Conservation (phyloP, 1,140 invertebrate species). For the Achatina immaculata region DNA sequence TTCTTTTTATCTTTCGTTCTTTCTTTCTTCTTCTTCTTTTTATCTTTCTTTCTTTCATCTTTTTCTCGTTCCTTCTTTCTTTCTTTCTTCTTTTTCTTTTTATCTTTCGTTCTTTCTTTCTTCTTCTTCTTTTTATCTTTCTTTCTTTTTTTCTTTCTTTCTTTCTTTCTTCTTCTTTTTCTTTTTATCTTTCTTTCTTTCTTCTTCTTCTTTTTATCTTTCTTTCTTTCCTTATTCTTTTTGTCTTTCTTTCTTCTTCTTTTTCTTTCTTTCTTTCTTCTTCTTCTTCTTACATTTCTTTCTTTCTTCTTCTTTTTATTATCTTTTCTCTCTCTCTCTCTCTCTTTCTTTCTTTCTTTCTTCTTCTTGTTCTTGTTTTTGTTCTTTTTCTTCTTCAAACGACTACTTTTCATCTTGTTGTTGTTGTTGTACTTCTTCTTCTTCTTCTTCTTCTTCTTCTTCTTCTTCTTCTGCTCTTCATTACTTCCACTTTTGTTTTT, state of each 20-base stretch:
- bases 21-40: conserved; percentile 13
- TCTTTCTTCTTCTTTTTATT: not conserved
- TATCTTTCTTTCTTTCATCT: conserved; percentile 5
- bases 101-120: not conserved
- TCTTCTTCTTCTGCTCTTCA: conserved; percentile 9
- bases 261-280: not conserved
- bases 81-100: not conserved
- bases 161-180: not conserved
- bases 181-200: not conserved
- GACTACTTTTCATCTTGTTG: not conserved
- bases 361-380: not conserved
- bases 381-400: not conserved
- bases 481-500: too few species aligned
- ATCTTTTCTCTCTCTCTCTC: conserved; percentile 5
- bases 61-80: conserved; percentile 9
- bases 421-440: not conserved
- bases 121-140: not conserved
- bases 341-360: too few species aligned
- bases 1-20: not conserved
- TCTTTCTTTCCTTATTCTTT: too few species aligned
- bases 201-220: not conserved
- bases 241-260: not conserved
- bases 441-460: conserved; percentile 7
- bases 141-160: not conserved
- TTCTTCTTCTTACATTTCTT: not conserved